A percentile compares a stretch with the other conserved stretches of the same genome.
Conservation (phyloP, 2,797 vertebrate species). For the Mastacembelus armatus region DNA sequence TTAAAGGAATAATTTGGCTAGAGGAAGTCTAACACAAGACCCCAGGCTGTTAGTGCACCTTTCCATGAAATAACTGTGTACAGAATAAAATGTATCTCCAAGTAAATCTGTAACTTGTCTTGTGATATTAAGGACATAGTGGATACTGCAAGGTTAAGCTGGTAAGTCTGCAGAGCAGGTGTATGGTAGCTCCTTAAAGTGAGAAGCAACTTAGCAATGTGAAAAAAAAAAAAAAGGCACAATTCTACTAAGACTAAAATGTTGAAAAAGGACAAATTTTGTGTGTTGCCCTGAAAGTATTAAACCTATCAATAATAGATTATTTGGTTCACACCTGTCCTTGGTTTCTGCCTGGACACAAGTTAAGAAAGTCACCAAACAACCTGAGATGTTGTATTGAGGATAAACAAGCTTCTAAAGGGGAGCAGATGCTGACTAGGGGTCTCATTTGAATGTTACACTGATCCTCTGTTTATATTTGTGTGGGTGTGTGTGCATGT, state of each 20-base stretch:
- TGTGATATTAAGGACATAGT: too few relatives aligned
- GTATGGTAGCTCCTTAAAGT: not conserved
- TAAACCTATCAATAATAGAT: conserved; percentile 7
- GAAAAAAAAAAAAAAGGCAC: too few relatives aligned
- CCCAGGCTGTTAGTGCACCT: not conserved
- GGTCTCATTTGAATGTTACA: conserved; percentile 72
- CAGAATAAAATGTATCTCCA: not conserved
- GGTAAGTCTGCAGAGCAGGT: conserved; percentile 9
- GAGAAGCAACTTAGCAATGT: too few relatives aligned
- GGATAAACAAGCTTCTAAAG: conserved; percentile 60
- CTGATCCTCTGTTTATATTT: conserved; percentile 60
- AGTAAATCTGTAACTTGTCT: not conserved
- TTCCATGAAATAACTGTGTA: not conserved
- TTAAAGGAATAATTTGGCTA: not conserved
- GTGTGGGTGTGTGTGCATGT: conserved; percentile 24
- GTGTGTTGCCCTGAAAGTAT: too few relatives aligned
- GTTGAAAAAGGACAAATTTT: too few relatives aligned
- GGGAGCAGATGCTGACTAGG: conserved; percentile 74
- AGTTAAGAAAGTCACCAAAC: conserved; percentile 30
- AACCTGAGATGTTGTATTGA: conserved; percentile 48
- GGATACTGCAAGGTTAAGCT: too few relatives aligned
- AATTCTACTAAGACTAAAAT: too few relatives aligned
- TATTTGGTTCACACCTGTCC: conserved; percentile 8
- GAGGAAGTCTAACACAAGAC: not conserved
- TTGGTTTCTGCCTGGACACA: conserved; percentile 5